A percentile compares a stretch with the other conserved stretches of the same genome.
These are phyloP conservation scores for Strix aluco DNA, from an alignment of 2,113 vertebrate species.

Conservation along the genomic window DNA sequence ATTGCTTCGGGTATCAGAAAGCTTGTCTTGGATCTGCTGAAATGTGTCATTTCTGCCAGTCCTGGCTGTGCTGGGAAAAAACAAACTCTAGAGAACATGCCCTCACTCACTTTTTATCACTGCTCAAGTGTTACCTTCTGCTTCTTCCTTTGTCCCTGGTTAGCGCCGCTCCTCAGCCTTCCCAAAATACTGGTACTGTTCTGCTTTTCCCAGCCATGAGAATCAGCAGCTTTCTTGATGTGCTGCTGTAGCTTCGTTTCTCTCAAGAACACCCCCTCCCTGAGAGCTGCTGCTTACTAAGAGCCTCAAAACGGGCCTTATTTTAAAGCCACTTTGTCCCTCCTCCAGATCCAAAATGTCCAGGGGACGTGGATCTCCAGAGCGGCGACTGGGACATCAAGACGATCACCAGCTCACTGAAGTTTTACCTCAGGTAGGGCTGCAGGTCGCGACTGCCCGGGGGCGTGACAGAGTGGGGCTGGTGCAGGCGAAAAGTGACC, in stretches of 20 bases:
- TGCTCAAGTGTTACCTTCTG: neutral
- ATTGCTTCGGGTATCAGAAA: neutral
- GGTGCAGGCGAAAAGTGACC: neutral
- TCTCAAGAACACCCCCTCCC: fast-evolving
- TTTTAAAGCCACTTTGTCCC: neutral
- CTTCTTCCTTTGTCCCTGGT: neutral
- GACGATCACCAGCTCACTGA: constrained; percentile 95
- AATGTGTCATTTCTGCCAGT: neutral
- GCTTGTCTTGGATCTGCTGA: neutral
- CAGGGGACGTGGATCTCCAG: constrained; percentile 89
- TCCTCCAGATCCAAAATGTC: constrained; percentile 84
- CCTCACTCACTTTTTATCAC: neutral
- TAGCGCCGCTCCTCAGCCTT: neutral
- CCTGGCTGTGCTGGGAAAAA: neutral
- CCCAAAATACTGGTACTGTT: neutral
- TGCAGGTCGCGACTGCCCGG: neutral
- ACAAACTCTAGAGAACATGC: neutral
- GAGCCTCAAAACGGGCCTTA: neutral
- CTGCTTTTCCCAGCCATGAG: neutral
- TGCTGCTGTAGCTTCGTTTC: neutral
- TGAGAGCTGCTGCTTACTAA: neutral
- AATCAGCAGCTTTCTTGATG: neutral
- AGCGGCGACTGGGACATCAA: constrained; percentile 90
- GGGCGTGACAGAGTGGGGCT: neutral
- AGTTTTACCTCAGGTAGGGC: constrained; percentile 94